Base-by-base conservation (phyloP, 2,113 vertebrate genomes). In the Gasterosteus aculeatus region DNA sequence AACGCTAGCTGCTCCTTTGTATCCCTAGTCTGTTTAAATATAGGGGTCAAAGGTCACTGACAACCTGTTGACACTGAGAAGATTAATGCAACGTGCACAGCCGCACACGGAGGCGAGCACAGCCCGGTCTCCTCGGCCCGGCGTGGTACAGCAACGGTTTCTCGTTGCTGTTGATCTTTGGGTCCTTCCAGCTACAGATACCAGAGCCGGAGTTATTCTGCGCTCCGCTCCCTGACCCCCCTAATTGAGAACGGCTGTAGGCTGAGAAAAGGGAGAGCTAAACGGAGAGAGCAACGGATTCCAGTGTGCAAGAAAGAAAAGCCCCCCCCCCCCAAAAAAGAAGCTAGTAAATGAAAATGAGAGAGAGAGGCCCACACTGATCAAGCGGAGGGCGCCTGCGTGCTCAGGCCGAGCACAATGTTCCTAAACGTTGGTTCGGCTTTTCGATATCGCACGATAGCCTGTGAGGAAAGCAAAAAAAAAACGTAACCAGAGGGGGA, bases 181-280 rank as follows among this genome's bases (percentile, higher is more conserved):
- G 81, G 60, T 77, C 76, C 79, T 75, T 88, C 82, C 87, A 90
- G 90, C 83, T 81, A 80, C 84, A 91, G 85, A 92, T 90, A 91
- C 88, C 90, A 85, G 88, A 87, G 89, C 80, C 79, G 69, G 79
- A 91, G 83, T 92, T 93, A 90, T 92, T 93, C 89, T 86, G 74
- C 64, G 70, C 88, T 85, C 85, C 46, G 80, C 88, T 88, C 87
- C 86, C 77, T 91, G 91, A 91, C 91, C 90, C 86, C 86, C 83
- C 86, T 94, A 94, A 94, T 93, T 94, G 90, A 90, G 89, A 95
- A 89, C 73, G 89, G 91, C 92, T 94, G 94, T 88, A 64, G 80
- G 60, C 86, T 82, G 83, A 82, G 75, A 63, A 72, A 26, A 62
- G 58, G 77, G 58, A 15, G 64, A 64, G 82, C 78, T 56, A 79